Conservation (phyloP, 2,113 vertebrate species). For the Siniperca chuatsi region DNA sequence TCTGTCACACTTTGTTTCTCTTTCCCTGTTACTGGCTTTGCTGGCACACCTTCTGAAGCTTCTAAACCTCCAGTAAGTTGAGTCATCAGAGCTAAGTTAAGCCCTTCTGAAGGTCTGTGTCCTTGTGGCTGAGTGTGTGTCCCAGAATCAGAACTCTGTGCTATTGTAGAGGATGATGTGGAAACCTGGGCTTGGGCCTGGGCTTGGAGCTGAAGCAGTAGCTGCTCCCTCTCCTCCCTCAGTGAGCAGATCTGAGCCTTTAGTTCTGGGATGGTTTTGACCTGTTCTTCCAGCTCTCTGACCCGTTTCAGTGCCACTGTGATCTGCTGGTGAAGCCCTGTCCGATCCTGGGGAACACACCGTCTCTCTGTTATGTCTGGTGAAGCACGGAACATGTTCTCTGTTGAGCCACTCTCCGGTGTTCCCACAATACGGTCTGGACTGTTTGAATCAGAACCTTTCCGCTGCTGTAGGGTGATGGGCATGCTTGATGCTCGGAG, state of each 20-base stretch:
- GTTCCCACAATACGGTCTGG: conserved; percentile 55
- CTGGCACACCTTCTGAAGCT: conserved; percentile 18
- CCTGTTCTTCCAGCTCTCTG: conserved; percentile 82
- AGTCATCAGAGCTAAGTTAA: conserved; percentile 58
- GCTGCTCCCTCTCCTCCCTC: conserved; percentile 75
- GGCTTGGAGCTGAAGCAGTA: conserved; percentile 75
- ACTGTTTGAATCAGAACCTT: conserved; percentile 78
- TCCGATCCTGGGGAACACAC: conserved; percentile 64
- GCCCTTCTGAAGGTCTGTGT: conserved; percentile 54
- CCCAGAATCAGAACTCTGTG: conserved; percentile 25
- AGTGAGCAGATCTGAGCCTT: conserved; percentile 83
- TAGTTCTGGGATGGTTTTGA: conserved; percentile 83
- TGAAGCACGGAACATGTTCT: conserved; percentile 78
- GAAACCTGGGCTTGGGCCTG: conserved; percentile 65
- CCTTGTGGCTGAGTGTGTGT: conserved; percentile 25
- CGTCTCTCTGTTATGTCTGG: conserved; percentile 71
- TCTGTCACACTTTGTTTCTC: conserved; percentile 46
- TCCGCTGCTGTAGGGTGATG: conserved; percentile 86
- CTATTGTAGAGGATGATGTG: conserved; percentile 34
- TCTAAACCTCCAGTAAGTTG: conserved; percentile 47
- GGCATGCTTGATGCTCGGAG: conserved; percentile 95
- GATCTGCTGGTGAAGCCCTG: conserved; percentile 82
- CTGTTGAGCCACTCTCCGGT: conserved; percentile 68
- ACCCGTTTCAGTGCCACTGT: conserved; percentile 79
- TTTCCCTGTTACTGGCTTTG: conserved; percentile 36